Base-by-base conservation (phyloP, 2,888 invertebrate species). In the Dusona sp. region DNA sequence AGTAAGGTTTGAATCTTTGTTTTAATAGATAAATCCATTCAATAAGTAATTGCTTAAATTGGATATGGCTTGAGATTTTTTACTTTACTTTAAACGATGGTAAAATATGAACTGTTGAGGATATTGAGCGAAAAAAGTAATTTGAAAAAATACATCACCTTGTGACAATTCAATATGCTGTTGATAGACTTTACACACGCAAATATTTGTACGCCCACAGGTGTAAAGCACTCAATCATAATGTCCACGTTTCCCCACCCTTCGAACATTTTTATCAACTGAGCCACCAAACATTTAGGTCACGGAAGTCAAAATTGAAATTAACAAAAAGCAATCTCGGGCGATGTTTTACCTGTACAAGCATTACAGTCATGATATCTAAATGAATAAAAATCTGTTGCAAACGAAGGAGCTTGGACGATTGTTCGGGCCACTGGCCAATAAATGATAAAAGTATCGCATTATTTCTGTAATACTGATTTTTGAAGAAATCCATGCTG, bases 191-290 rank as follows among this genome's bases (percentile, higher is more conserved):
- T 84, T 11, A 72, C 45, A 38, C 75, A 13, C 13, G 79, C 74
- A 0, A 45, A 16, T 11, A 82, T 13, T n/a, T 87, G 84, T 6
- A 78, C 57, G 19, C 64, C 77, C n/a, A 68, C 22, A 8, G 84
- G 83, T 42, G 84, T 80, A 13, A 80, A 79, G 70, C 86, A 86
- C 38, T 78, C 79, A 19, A 86, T 77, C 72, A 86, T 80, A 29
- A 67, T 64, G 22, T 84, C 77, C 9, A 86, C 33, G 36, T 86
- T 45, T 22, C 84, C 80, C 61, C 83, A 70, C 22, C 64, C 38
- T 36, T 80, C 77, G 25, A 77, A 8, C 1, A 81, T 19, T 45
- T 81, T 80, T 13, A 84, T 81, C 8, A 65, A 13, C 77, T 77
- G 48, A 11, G 8, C 8, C 8, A 29, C 45, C 22, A 65, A 33